phyloP scores from a whole-genome alignment of 2,888 invertebrate genomes.

The Parapristionchus giblindavisi region DNA sequence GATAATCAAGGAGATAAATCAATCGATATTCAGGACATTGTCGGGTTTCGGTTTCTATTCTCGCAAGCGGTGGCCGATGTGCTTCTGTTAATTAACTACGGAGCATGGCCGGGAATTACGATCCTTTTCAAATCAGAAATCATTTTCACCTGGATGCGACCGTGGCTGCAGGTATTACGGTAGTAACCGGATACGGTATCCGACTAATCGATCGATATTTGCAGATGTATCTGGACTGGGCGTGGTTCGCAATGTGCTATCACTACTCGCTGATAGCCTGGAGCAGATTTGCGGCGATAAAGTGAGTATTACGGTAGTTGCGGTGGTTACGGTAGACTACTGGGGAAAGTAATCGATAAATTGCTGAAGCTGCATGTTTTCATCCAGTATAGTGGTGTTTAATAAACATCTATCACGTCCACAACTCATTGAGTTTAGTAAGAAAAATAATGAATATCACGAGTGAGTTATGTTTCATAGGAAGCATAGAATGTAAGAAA shows the following conservation, averaged over 20 bases:
- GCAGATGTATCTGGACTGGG: constrained; percentile 65
- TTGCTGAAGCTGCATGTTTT: no score
- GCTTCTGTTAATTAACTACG: constrained; percentile 63
- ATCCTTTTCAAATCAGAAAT: constrained; percentile 64
- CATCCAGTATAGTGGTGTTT: no score
- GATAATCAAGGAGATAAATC: no score
- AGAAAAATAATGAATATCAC: no score
- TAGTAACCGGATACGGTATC: not conserved
- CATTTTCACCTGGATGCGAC: constrained; percentile 52
- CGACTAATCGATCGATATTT: not conserved
- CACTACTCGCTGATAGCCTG: constrained; percentile 64
- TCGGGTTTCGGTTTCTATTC: constrained; percentile 66
- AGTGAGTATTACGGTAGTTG: constrained; percentile 38
- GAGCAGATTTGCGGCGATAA: constrained; percentile 65
- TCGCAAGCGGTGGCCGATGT: constrained; percentile 61
- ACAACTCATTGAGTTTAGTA: no score
- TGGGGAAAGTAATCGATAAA: no score
- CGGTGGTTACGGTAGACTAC: no score
- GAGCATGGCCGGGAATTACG: constrained; percentile 63
- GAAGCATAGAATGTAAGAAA: no score
- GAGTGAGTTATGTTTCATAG: no score
- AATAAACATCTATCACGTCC: no score
- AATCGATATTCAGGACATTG: constrained; percentile 54
- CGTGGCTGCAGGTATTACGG: constrained; percentile 59
- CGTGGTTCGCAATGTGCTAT: constrained; percentile 67